Percentiles rank a stretch among this genome's conserved stretches.
Conservation (phyloP, 1,140 invertebrate genomes). For the Drosophila sturtevanti region DNA sequence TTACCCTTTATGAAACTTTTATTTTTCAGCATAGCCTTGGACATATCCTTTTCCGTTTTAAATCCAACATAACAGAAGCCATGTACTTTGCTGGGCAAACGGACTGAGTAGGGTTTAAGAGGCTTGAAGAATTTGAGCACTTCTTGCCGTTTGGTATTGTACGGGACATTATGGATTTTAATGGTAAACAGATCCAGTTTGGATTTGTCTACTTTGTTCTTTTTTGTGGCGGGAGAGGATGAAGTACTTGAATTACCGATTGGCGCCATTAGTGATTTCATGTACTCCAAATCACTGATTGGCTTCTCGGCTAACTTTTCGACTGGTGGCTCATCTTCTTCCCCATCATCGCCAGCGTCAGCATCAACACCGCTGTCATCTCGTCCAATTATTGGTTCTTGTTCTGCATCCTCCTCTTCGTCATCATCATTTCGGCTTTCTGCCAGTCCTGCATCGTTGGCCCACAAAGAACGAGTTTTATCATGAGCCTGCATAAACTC, state of each 20-base stretch:
- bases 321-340: slow-evolving; percentile 54
- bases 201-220: slow-evolving; percentile 45
- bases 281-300: slow-evolving; percentile 90
- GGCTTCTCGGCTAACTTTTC: slow-evolving; percentile 86
- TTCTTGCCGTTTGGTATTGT: slow-evolving; percentile 76
- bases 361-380: slow-evolving; percentile 67
- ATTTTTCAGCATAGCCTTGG: slow-evolving; percentile 92
- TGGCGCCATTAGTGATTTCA: slow-evolving; percentile 85
- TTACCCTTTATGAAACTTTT: slow-evolving; percentile 92
- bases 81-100: slow-evolving; percentile 89
- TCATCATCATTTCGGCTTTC: slow-evolving; percentile 67
- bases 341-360: slow-evolving; percentile 43
- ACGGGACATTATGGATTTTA: slow-evolving; percentile 80
- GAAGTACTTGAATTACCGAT: slow-evolving; percentile 68
- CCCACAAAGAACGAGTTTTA: slow-evolving; percentile 87
- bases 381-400: neutral
- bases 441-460: slow-evolving; percentile 85
- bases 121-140: slow-evolving; percentile 90
- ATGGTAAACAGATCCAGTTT: slow-evolving; percentile 85
- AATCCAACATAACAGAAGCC: slow-evolving; percentile 97
- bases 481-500: slow-evolving; percentile 94
- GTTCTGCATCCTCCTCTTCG: slow-evolving; percentile 54
- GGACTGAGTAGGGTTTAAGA: slow-evolving; percentile 89
- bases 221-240: slow-evolving; percentile 19
- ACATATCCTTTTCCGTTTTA: slow-evolving; percentile 90